phyloP scores from a whole-genome alignment of 2,113 vertebrate genomes.

The Gopherus flavomarginatus region DNA sequence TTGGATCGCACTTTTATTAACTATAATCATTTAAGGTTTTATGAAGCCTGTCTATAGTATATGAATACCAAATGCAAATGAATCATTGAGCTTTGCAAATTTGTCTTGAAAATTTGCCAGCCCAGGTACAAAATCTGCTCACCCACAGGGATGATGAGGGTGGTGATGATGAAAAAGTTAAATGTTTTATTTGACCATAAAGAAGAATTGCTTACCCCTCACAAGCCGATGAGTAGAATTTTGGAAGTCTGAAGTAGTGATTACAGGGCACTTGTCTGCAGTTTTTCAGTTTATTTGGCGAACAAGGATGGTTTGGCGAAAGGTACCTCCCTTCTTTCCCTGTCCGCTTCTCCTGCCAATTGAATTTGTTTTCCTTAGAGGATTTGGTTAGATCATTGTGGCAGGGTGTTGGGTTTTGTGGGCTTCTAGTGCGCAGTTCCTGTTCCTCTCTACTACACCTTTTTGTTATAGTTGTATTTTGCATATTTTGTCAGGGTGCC shows the following conservation, averaged over 20 bases:
- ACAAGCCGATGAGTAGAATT: neutral
- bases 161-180: neutral
- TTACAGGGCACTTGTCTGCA: neutral
- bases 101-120: constrained; percentile 23
- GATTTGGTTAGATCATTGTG: neutral
- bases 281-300: constrained; percentile 32
- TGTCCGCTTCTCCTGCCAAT: neutral
- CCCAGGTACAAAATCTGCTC: constrained; percentile 45
- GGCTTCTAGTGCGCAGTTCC: neutral
- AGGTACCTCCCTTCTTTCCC: neutral
- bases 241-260: constrained; percentile 19
- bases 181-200: constrained; percentile 2
- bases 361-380: neutral
- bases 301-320: neutral
- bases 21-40: constrained; percentile 77
- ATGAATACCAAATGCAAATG: constrained; percentile 72
- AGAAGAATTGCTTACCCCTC: neutral
- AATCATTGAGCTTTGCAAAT: constrained; percentile 67
- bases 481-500: neutral
- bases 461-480: neutral
- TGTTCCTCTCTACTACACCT: neutral
- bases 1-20: constrained; percentile 72
- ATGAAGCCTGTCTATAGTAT: constrained; percentile 66
- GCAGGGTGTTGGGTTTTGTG: neutral
- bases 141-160: constrained; percentile 25